Conservation (phyloP, 2,113 vertebrate species). For the Varanus komodoensis region DNA sequence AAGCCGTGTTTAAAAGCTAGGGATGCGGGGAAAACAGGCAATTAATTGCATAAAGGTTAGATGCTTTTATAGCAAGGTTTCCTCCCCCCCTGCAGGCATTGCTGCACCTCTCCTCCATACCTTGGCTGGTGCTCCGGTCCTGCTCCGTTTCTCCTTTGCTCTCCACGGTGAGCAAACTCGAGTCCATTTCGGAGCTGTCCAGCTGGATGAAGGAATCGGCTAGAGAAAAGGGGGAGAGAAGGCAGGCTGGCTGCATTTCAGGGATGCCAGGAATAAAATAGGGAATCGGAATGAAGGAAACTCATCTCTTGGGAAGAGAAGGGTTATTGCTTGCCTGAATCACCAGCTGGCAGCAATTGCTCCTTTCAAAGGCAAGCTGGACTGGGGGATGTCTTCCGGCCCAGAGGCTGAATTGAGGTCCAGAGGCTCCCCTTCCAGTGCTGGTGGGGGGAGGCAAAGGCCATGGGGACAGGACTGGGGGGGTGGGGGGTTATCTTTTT, state of each 20-base stretch:
- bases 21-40: conserved; percentile 20
- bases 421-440: too few relatives aligned
- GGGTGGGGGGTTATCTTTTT: too few relatives aligned
- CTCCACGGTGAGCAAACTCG: conserved; percentile 60
- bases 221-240: conserved; percentile 68
- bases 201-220: conserved; percentile 71
- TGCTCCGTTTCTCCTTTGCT: not conserved
- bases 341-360: too few relatives aligned
- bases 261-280: conserved; percentile 24
- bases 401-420: too few relatives aligned
- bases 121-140: not conserved
- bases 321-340: not conserved
- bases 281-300: conserved; percentile 24
- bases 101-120: not conserved
- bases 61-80: conserved; percentile 63
- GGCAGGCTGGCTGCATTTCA: conserved; percentile 50
- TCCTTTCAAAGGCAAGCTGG: too few relatives aligned
- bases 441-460: too few relatives aligned
- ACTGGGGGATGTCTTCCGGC: too few relatives aligned
- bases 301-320: conserved; percentile 63
- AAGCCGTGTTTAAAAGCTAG: conserved; percentile 30
- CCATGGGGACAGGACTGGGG: too few relatives aligned
- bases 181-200: conserved; percentile 79
- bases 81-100: not conserved
- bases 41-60: conserved; percentile 32